These are phyloP conservation scores for Pipistrellus pygmaeus DNA, from an alignment of 2,797 vertebrate genomes.

Conservation along the genomic window DNA sequence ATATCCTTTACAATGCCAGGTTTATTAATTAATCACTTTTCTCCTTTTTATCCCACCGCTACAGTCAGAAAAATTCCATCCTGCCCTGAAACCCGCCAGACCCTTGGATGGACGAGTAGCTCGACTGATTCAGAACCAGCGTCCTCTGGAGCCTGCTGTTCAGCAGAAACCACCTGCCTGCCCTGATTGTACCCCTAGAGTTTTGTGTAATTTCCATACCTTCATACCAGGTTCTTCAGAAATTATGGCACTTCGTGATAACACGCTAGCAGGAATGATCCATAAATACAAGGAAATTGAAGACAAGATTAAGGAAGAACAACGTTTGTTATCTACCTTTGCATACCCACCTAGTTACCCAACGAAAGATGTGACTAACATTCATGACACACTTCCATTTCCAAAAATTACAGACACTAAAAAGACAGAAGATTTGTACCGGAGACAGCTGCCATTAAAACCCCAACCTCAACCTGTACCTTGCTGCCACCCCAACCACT, in stretches of 20 bases:
- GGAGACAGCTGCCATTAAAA: conserved; percentile 71
- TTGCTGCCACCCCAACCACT: conserved; percentile 64
- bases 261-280: background rate
- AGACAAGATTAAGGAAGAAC: conserved; percentile 67
- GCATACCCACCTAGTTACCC: background rate
- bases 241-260: conserved; percentile 44
- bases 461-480: conserved; percentile 49
- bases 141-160: conserved; percentile 41
- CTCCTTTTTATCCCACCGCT: conserved; percentile 54
- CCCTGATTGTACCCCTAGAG: conserved; percentile 60
- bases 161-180: conserved; percentile 55
- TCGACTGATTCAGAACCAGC: conserved; percentile 75
- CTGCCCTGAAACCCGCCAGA: conserved; percentile 83
- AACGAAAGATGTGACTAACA: conserved; percentile 55
- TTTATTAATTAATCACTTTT: conserved; percentile 37
- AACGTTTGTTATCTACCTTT: conserved; percentile 51
- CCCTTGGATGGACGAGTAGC: conserved; percentile 83
- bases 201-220: conserved; percentile 64
- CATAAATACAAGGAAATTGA: conserved; percentile 65
- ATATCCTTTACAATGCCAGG: conserved; percentile 8
- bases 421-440: conserved; percentile 77
- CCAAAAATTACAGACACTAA: conserved; percentile 83
- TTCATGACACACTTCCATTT: conserved; percentile 50
- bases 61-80: conserved; percentile 88
- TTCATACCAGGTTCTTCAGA: conserved; percentile 43